Conservation (phyloP, 2,888 invertebrate species). For the Eledona agricola region DNA sequence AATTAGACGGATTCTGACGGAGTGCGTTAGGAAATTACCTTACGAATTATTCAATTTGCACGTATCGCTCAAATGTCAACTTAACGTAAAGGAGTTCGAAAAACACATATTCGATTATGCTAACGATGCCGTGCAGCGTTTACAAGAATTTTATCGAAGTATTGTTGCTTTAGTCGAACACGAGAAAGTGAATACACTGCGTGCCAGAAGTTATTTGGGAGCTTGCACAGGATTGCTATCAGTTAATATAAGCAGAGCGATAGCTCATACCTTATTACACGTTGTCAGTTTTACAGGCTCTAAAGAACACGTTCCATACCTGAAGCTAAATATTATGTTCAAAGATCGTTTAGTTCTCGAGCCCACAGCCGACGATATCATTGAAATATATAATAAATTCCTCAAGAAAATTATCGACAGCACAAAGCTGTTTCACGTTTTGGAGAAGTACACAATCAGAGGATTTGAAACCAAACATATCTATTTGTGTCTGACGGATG, state of each 20-base stretch:
- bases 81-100: slow-evolving; percentile 44
- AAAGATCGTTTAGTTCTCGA: slow-evolving; percentile 66
- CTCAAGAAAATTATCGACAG: slow-evolving; percentile 43
- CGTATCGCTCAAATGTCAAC: slow-evolving; percentile 36
- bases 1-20: slow-evolving; percentile 67
- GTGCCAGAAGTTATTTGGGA: slow-evolving; percentile 39
- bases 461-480: slow-evolving; percentile 44
- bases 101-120: slow-evolving; percentile 43
- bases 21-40: slow-evolving; percentile 66
- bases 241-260: slow-evolving; percentile 72
- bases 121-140: slow-evolving; percentile 38
- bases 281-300: slow-evolving; percentile 67
- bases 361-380: slow-evolving; percentile 68
- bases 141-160: slow-evolving; percentile 46
- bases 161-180: slow-evolving; percentile 42
- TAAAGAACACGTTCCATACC: slow-evolving; percentile 66
- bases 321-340: slow-evolving; percentile 68
- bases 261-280: slow-evolving; percentile 72
- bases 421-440: slow-evolving; percentile 41
- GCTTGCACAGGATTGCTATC: slow-evolving; percentile 62
- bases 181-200: slow-evolving; percentile 20
- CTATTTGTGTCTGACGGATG: slow-evolving; percentile 48
- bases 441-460: slow-evolving; percentile 42
- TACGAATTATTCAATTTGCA: slow-evolving; percentile 64
- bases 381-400: slow-evolving; percentile 61